These are phyloP conservation scores for Trachelus tabidus DNA, from an alignment of 2,888 invertebrate species.

Conservation along the genomic window DNA sequence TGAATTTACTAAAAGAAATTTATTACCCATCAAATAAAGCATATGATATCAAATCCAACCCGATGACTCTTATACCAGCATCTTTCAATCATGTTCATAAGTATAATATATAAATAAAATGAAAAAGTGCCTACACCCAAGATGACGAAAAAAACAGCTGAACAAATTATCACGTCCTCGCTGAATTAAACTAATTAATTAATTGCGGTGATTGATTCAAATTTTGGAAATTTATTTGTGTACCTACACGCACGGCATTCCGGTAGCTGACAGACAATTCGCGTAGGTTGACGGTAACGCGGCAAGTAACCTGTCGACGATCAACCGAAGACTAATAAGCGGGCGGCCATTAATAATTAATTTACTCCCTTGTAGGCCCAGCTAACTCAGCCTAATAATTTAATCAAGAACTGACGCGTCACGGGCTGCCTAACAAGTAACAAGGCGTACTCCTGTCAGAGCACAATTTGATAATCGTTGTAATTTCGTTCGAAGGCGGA, in stretches of 20 bases:
- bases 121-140: neutral
- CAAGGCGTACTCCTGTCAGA: constrained; percentile 31
- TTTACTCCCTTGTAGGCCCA: constrained; percentile 25
- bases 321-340: neutral
- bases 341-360: constrained; percentile 40
- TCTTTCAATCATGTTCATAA: neutral
- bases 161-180: neutral
- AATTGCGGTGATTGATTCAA: neutral
- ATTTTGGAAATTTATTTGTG: neutral
- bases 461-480: constrained; percentile 17
- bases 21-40: neutral
- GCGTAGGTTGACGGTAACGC: neutral
- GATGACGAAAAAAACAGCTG: neutral
- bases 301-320: neutral
- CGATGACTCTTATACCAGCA: neutral
- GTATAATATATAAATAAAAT: neutral
- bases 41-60: neutral
- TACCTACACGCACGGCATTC: neutral
- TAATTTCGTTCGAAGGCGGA: constrained; percentile 34
- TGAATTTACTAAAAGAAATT: neutral
- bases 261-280: neutral
- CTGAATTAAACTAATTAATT: neutral
- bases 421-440: constrained; percentile 30
- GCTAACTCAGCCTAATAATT: constrained; percentile 36
- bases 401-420: constrained; percentile 43